phyloP scores from a whole-genome alignment of 2,888 invertebrate genomes.

The Papilio elwesi region DNA sequence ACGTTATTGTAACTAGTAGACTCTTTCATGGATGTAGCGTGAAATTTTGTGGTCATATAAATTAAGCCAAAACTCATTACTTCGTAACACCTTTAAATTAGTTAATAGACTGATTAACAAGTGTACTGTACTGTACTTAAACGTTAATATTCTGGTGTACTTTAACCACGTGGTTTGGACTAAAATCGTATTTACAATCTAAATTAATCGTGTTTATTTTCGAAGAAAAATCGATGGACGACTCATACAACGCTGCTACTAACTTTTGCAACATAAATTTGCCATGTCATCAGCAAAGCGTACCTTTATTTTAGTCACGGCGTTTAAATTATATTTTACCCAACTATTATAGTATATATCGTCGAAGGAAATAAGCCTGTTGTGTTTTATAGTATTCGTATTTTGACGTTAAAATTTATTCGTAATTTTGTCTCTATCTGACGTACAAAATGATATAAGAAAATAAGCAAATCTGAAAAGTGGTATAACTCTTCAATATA shows the following conservation, averaged over 20 bases:
- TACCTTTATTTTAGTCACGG: too few species aligned
- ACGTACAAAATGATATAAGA: not conserved
- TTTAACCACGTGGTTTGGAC: not conserved
- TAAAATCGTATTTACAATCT: not conserved
- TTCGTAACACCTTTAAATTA: not conserved
- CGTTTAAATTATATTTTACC: too few species aligned
- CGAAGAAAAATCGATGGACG: too few species aligned
- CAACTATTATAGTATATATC: too few species aligned
- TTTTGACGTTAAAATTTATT: not conserved
- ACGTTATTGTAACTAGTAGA: too few species aligned
- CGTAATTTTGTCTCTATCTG: not conserved
- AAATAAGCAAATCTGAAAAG: too few species aligned
- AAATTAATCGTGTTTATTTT: too few species aligned
- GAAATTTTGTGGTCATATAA: not conserved
- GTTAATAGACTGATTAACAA: not conserved
- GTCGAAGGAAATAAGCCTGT: not conserved
- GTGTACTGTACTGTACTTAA: not conserved
- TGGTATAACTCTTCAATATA: too few species aligned
- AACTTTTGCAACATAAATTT: too few species aligned
- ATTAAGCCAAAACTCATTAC: not conserved
- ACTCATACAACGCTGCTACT: too few species aligned
- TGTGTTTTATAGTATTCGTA: not conserved
- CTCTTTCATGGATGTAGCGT: not conserved
- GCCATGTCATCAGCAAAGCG: too few species aligned
- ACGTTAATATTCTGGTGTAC: slow-evolving; percentile 2